phyloP scores from a whole-genome alignment of 2,797 vertebrate genomes.

The Liparis tanakae region DNA sequence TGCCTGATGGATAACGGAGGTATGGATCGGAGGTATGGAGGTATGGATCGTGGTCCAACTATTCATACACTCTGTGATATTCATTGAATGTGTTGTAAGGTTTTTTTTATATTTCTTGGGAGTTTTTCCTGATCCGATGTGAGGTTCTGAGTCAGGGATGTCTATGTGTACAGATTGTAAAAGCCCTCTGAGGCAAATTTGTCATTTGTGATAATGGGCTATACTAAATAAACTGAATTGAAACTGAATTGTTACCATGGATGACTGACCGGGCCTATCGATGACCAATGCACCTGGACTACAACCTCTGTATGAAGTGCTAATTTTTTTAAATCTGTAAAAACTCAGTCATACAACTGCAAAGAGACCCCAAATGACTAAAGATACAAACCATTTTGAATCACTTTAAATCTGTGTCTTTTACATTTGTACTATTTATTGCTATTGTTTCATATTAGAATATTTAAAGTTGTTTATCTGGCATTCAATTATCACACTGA shows the following conservation, averaged over 20 bases:
- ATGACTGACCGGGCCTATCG: neutral
- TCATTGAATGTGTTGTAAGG: too few species aligned
- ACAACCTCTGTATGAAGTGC: neutral
- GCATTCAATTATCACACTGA: neutral
- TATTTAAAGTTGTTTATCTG: neutral
- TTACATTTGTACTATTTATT: neutral
- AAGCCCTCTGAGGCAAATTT: too few species aligned
- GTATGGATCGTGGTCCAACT: too few species aligned
- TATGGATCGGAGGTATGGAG: too few species aligned
- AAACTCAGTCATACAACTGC: neutral
- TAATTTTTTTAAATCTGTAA: neutral
- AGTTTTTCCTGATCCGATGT: too few species aligned
- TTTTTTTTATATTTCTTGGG: too few species aligned
- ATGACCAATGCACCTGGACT: neutral
- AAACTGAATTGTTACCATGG: neutral
- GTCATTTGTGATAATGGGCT: too few species aligned
- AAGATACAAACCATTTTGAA: neutral
- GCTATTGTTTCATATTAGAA: neutral
- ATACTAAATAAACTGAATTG: too few species aligned
- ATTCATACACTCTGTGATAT: too few species aligned
- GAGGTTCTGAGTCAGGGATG: too few species aligned
- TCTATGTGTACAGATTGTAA: too few species aligned
- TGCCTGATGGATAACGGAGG: too few species aligned
- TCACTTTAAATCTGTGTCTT: conserved; percentile 15
- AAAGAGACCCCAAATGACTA: neutral